Base-by-base conservation (phyloP, 1,140 invertebrate genomes). In the Psix sp. region DNA sequence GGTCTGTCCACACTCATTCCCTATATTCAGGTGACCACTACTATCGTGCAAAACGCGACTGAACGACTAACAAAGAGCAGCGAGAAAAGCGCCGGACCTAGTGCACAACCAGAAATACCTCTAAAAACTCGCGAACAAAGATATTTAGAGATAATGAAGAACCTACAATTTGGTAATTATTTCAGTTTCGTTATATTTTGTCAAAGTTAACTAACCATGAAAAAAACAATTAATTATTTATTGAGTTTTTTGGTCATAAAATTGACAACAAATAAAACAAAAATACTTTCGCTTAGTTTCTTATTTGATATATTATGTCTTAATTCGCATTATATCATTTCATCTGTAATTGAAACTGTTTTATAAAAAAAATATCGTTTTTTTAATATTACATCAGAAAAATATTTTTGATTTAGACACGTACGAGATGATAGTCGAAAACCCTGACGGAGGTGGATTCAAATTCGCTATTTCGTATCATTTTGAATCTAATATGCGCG, bases 381-480 rank as follows among this genome's bases (percentile, higher is more conserved):
- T n/a, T n/a, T n/a, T n/a, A n/a, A n/a, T n/a, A n/a, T n/a, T n/a
- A n/a, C n/a, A n/a, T n/a, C n/a, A n/a, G n/a, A n/a, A n/a, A n/a
- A n/a, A n/a, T n/a, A n/a, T n/a, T n/a, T n/a, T n/a, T n/a, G n/a
- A n/a, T n/a, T n/a, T 82, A 95, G 95, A 96, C 84, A 95, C 95
- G 4, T 96, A 91, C 81, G 95, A 97, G 82, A 96, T 98, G 93
- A 94, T 97, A 57, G 89, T 90, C 7, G 95, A 97, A 82, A 90
- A 91, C 74, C 83, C 88, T 3, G 90, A 91, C 81, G 89, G 89
- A 54, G 91, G 90, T 70, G 93, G 93, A 13, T 93, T 93, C 74
- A 92, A 94, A 68, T 97, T 97, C 84, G 91, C 91, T 1, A 91
- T 97, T 60, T 92, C 95, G 6, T 95, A 98, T 90, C 95, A 97